phyloP scores from a whole-genome alignment of 2,888 invertebrate species.

The Sialis fuliginosa region DNA sequence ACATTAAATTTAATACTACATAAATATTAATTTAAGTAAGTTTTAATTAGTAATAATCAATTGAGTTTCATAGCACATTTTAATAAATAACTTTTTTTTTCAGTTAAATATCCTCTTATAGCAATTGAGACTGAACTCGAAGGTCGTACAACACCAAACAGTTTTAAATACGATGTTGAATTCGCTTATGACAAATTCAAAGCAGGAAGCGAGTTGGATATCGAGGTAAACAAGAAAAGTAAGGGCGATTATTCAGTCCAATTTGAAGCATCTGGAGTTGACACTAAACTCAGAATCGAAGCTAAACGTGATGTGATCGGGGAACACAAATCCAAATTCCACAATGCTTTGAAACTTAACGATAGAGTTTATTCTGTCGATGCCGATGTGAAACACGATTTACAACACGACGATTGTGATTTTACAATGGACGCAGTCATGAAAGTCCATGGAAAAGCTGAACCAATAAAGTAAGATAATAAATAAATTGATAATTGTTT shows the following conservation, averaged over 20 bases:
- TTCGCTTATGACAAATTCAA: slow-evolving; percentile 39
- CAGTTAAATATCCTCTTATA: slow-evolving; percentile 35
- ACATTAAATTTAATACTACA: background rate
- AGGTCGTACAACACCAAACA: slow-evolving; percentile 36
- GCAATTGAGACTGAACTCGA: slow-evolving; percentile 33
- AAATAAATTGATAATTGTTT: too few relatives aligned
- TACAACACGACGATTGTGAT: slow-evolving; percentile 34
- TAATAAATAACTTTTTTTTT: slow-evolving; percentile 7
- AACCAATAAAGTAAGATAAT: slow-evolving; percentile 34
- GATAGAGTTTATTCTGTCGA: slow-evolving; percentile 43
- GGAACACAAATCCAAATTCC: slow-evolving; percentile 39
- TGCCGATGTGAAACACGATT: slow-evolving; percentile 35
- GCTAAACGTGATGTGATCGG: slow-evolving; percentile 36
- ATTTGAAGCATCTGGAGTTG: slow-evolving; percentile 32
- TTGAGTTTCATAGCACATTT: too few relatives aligned
- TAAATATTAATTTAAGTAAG: background rate
- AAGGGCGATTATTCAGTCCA: slow-evolving; percentile 36
- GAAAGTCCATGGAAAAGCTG: slow-evolving; percentile 34
- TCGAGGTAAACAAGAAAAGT: slow-evolving; percentile 23
- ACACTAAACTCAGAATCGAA: slow-evolving; percentile 32
- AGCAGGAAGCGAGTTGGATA: slow-evolving; percentile 29
- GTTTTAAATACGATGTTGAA: slow-evolving; percentile 35
- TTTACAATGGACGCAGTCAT: slow-evolving; percentile 36
- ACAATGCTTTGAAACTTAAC: slow-evolving; percentile 37
- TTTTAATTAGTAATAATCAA: too few relatives aligned